Evolutionary conservation across 1,140 invertebrate species (phyloP).

Genomic region (Bombus sibiricus): DNA sequence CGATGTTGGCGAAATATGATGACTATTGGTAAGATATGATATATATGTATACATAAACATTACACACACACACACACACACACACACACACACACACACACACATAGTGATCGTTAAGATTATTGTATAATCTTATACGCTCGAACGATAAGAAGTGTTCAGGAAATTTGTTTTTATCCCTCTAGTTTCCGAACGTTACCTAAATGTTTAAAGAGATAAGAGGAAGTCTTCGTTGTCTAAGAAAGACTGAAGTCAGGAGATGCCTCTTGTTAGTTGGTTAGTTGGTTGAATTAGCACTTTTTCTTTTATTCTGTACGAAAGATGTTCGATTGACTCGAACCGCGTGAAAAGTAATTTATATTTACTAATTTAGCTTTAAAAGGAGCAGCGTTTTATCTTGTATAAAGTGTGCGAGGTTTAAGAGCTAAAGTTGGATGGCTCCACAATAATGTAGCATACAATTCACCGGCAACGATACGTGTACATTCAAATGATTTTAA

Average conservation of each 20-base stretch:
- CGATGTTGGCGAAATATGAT: slow-evolving; percentile 66
- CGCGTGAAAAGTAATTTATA: slow-evolving; percentile 54
- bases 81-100: slow-evolving; percentile 49
- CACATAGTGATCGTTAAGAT: slow-evolving; percentile 48
- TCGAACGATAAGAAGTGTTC: slow-evolving; percentile 38
- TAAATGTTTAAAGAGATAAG: not conserved
- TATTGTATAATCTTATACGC: slow-evolving; percentile 60
- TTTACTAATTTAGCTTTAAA: slow-evolving; percentile 42
- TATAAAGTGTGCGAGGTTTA: slow-evolving; percentile 56
- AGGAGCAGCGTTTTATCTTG: slow-evolving; percentile 47
- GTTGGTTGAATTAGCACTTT: slow-evolving; percentile 37
- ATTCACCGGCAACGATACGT: slow-evolving; percentile 70
- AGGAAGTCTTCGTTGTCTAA: not conserved
- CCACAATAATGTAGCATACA: slow-evolving; percentile 47
- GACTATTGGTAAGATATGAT: slow-evolving; percentile 51
- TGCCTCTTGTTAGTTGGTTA: slow-evolving; percentile 25
- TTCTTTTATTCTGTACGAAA: slow-evolving; percentile 28
- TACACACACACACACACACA: fast-evolving
- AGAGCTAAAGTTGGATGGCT: slow-evolving; percentile 34
- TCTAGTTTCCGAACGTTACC: slow-evolving; percentile 23
- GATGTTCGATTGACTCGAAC: slow-evolving; percentile 51
- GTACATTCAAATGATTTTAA: slow-evolving; percentile 68
- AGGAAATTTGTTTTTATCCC: slow-evolving; percentile 23
- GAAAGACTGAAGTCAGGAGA: not conserved
- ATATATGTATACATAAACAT: slow-evolving; percentile 28